phyloP scores from a whole-genome alignment of 2,113 vertebrate genomes.

The Daphoenositta chrysoptera region DNA sequence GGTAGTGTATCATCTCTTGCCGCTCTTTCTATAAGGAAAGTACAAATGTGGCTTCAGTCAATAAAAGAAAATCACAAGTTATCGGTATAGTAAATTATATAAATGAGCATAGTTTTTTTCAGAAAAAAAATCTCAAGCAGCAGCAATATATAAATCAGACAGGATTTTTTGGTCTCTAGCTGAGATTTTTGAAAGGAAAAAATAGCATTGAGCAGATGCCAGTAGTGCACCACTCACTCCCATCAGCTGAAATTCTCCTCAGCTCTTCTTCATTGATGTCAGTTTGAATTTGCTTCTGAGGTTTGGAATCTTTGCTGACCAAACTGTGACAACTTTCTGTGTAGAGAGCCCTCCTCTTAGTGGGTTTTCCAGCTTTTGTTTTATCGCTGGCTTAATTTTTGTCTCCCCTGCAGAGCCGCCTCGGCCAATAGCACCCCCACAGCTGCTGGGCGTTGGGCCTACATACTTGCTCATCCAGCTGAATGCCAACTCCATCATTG shows the following conservation, averaged over 20 bases:
- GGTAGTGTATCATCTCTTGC: not conserved
- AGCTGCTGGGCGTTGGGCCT: conserved; percentile 91
- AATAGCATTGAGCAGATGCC: not conserved
- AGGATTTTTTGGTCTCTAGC: not conserved
- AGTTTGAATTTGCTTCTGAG: not conserved
- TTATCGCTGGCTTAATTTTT: not conserved
- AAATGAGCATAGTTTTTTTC: not conserved
- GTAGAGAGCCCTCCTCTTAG: not conserved
- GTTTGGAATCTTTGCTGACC: not conserved
- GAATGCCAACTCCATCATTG: conserved; percentile 97
- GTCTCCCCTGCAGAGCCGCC: conserved; percentile 82
- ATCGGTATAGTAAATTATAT: not conserved
- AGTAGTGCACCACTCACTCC: not conserved
- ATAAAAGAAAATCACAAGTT: not conserved
- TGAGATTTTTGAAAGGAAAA: not conserved
- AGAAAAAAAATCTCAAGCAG: not conserved
- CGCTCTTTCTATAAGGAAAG: not conserved
- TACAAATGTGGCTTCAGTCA: not conserved
- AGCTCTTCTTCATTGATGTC: not conserved
- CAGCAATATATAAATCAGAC: not conserved
- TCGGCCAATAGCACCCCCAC: conserved; percentile 93
- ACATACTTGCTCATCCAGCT: conserved; percentile 96
- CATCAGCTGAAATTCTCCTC: not conserved
- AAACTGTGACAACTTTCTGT: not conserved
- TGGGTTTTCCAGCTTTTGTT: not conserved